Evolutionary conservation across 2,113 vertebrate genomes (phyloP), one percentile per base, ranked within the genome.

Genomic region (Nyctereutes procyonoides): DNA sequence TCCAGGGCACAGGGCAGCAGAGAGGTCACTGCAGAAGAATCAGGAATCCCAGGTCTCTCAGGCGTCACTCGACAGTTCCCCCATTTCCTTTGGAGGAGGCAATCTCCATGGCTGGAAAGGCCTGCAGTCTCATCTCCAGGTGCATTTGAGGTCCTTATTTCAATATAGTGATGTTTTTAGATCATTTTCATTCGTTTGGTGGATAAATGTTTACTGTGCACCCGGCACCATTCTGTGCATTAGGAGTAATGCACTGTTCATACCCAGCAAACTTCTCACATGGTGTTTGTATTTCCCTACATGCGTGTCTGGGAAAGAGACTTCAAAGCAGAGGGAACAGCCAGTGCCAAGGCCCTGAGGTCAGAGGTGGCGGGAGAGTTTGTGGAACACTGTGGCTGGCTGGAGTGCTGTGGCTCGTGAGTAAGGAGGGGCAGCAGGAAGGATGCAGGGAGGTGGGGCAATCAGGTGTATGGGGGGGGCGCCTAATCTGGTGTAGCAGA

Each of bases 1-100:
- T 4, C 8, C 5, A 3, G 30, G 83, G 24, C 32, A 1, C 0
- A 19, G 35, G 13, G 85, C 32, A 1, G 38, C 26, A 7, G 69
- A n/a, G 67, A 35, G 38, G 32, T 5, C 0, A 15, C 69, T 2
- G 1, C 15, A 2, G 24, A 15, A 3, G 30, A 2, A 0, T 24
- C 71, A 0, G 32, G 48, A 67, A 1, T 28, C 58, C 35, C 12
- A 2, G 30, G n/a, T 9, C 4, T 3, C n/a, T 63, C 5, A 0
- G 9, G 14, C 17, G 0, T 11, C 67, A 5, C 4, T 7, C 0
- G 48, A 38, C 8, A 8, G 0, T 35, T 7, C 13, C 10, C 24
- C 17, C 9, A 1, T 35, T 48, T 56, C 63, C 80, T 80, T 24
- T 16, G 22, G 22, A 62, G 55, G 17, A 85, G n/a, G 73, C 81